A percentile compares a stretch with the other conserved stretches of the same genome.
These are phyloP conservation scores for Plutella xylostella DNA, from an alignment of 2,888 invertebrate genomes.

Conservation along the genomic window DNA sequence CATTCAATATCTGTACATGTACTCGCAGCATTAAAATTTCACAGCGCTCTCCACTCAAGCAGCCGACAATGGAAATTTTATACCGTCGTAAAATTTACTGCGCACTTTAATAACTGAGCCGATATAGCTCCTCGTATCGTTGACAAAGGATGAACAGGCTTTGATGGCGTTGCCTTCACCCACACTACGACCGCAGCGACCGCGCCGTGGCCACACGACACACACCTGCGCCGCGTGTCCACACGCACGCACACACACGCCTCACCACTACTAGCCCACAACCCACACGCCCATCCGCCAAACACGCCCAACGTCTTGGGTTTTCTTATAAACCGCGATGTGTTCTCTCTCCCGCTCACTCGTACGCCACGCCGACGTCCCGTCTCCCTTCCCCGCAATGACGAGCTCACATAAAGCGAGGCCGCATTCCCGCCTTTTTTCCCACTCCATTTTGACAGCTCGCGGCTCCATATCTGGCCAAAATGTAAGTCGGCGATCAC, in stretches of 20 bases:
- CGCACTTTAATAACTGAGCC: slow-evolving; percentile 64
- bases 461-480: slow-evolving; percentile 69
- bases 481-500: slow-evolving; percentile 63
- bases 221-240: slow-evolving; percentile 21
- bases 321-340: slow-evolving; percentile 71
- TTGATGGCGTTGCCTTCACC: slow-evolving; percentile 32
- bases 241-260: slow-evolving; percentile 28
- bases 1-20: no score
- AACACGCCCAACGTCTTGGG: slow-evolving; percentile 71
- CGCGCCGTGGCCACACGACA: slow-evolving; percentile 39
- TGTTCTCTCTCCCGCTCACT: slow-evolving; percentile 51
- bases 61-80: slow-evolving; percentile 54
- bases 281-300: slow-evolving; percentile 68
- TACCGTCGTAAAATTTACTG: slow-evolving; percentile 56
- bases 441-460: slow-evolving; percentile 71
- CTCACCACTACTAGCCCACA: slow-evolving; percentile 44
- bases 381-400: slow-evolving; percentile 57
- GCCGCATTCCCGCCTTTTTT: slow-evolving; percentile 72
- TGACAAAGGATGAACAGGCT: slow-evolving; percentile 56
- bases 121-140: slow-evolving; percentile 57
- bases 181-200: slow-evolving; percentile 32
- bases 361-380: slow-evolving; percentile 21
- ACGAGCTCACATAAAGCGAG: slow-evolving; percentile 69
- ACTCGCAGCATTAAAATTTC: no score
- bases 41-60: slow-evolving; percentile 5